phyloP scores from a whole-genome alignment of 2,797 vertebrate genomes.

The Poecilia picta region DNA sequence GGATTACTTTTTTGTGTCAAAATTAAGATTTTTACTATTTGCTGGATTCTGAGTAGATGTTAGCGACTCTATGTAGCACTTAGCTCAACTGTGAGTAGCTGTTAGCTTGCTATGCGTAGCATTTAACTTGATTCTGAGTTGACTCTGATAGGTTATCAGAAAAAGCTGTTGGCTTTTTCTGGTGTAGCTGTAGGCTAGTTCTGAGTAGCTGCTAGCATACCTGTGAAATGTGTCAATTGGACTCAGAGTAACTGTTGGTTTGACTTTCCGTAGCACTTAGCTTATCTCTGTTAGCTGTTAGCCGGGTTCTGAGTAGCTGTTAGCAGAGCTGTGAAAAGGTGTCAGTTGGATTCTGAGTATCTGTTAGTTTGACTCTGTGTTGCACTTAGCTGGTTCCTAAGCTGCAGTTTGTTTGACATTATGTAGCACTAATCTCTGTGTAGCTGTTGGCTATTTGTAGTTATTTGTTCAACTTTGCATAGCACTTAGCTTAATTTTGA shows the following conservation, averaged over 20 bases:
- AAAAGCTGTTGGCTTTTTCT: no score
- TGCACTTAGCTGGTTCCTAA: not conserved
- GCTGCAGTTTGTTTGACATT: not conserved
- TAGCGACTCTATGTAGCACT: not conserved
- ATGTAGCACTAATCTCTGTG: not conserved
- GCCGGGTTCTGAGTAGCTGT: not conserved
- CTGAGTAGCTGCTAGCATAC: no score
- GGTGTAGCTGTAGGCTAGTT: no score
- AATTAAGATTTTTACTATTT: no score
- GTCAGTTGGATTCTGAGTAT: no score
- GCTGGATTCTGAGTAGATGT: not conserved
- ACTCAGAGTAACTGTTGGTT: not conserved
- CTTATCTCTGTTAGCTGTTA: not conserved
- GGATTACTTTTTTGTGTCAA: no score
- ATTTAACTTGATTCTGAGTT: not conserved
- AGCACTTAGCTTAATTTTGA: not conserved
- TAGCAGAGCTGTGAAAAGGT: no score
- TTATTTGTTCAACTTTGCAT: not conserved
- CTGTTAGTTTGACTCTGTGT: not conserved
- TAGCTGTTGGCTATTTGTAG: not conserved
- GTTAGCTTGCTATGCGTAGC: not conserved
- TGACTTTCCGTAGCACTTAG: not conserved
- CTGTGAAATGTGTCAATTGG: no score
- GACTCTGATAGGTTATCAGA: no score
- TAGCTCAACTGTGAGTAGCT: not conserved